Evolutionary conservation across 2,113 vertebrate species (phyloP).

Genomic region (Epinephelus lanceolatus): DNA sequence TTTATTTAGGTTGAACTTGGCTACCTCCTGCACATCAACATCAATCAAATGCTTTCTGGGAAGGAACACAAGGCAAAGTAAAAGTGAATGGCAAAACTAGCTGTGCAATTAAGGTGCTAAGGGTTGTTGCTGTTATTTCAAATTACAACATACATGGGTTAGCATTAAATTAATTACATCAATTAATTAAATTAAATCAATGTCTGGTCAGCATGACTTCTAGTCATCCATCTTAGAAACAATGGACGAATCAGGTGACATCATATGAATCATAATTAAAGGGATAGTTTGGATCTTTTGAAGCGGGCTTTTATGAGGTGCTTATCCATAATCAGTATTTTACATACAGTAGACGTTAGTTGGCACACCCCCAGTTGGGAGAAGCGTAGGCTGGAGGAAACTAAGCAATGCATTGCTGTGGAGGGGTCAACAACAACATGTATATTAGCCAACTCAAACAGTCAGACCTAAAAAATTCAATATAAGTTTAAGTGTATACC

Average conservation of each 20-base stretch:
- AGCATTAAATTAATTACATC: too few relatives aligned
- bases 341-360: too few relatives aligned
- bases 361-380: too few relatives aligned
- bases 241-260: background rate
- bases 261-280: background rate
- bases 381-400: too few relatives aligned
- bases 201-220: background rate
- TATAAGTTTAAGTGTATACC: too few relatives aligned
- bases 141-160: background rate
- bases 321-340: too few relatives aligned
- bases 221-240: background rate
- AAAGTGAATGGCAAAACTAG: background rate
- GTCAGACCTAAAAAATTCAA: too few relatives aligned
- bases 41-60: background rate
- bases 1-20: slow-evolving; percentile 10
- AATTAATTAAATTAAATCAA: background rate
- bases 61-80: background rate
- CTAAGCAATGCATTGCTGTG: too few relatives aligned
- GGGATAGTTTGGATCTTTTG: too few relatives aligned
- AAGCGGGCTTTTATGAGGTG: too few relatives aligned
- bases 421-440: too few relatives aligned
- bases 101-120: background rate
- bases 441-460: too few relatives aligned
- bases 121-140: background rate
- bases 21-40: background rate